Conservation (phyloP, 2,888 invertebrate genomes). For the Aporophyla nigra region DNA sequence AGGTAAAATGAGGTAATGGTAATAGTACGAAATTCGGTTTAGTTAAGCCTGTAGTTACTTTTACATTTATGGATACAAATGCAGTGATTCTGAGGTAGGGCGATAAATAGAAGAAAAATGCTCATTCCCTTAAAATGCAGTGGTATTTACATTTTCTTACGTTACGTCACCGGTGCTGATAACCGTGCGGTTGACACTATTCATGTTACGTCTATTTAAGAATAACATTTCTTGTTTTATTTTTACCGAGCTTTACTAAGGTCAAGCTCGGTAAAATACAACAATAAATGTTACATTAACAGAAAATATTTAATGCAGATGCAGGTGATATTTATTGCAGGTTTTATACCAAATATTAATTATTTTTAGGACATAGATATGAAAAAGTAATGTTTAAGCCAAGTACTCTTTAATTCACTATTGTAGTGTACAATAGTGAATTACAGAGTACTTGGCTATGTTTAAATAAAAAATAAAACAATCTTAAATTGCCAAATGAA, state of each 20-base stretch:
- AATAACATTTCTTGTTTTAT: too few relatives aligned
- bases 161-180: background rate
- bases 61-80: background rate
- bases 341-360: background rate
- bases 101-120: background rate
- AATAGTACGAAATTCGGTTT: background rate
- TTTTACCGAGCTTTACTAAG: too few relatives aligned
- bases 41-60: background rate
- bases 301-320: background rate
- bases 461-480: background rate
- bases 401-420: background rate
- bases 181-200: constrained; percentile 39
- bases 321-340: too few relatives aligned
- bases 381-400: background rate
- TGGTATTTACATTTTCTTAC: background rate
- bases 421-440: too few relatives aligned
- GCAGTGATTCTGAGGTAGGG: background rate
- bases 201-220: background rate
- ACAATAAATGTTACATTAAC: background rate
- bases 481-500: background rate
- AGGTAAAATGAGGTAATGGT: constrained; percentile 18
- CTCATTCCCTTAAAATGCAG: background rate
- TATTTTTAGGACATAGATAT: background rate
- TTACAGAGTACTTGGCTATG: too few relatives aligned
- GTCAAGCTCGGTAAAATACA: background rate